These are phyloP conservation scores for Selenia dentaria DNA, from an alignment of 2,888 invertebrate species.

Conservation along the genomic window DNA sequence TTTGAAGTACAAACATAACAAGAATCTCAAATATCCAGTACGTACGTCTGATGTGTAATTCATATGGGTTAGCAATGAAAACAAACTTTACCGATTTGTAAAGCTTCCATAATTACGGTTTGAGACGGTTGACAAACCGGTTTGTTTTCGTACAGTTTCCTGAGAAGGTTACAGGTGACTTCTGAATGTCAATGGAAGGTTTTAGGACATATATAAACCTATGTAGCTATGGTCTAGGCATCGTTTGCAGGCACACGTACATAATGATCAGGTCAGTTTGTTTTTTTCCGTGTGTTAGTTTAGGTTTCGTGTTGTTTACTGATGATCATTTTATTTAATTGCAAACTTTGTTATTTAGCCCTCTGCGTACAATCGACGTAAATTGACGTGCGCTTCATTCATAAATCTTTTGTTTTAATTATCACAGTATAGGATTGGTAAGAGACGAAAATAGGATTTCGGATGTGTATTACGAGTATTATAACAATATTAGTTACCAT, in stretches of 20 bases:
- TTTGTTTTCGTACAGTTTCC: slow-evolving; percentile 14
- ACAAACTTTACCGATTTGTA: slow-evolving; percentile 4
- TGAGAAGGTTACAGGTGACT: slow-evolving; percentile 16
- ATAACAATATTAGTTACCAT: no score
- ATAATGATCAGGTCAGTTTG: not conserved
- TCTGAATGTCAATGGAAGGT: slow-evolving; percentile 28
- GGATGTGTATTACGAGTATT: no score
- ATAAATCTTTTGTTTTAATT: no score
- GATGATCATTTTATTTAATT: no score
- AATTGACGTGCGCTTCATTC: no score
- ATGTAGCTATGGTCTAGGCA: no score
- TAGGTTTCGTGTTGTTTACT: slow-evolving; percentile 8
- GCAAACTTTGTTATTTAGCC: no score
- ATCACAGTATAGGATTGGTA: no score
- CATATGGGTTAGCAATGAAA: slow-evolving; percentile 1
- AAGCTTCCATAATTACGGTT: slow-evolving; percentile 5
- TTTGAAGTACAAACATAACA: not conserved
- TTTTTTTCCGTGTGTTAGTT: slow-evolving; percentile 25
- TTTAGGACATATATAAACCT: slow-evolving; percentile 3
- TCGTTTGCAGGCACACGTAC: slow-evolving; percentile 16
- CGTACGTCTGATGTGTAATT: slow-evolving; percentile 3
- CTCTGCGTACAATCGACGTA: no score
- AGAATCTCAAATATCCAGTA: slow-evolving; percentile 1
- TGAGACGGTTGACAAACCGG: slow-evolving; percentile 5
- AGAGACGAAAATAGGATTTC: no score